Evolutionary conservation across 92 coral and sea anemone genomes (phyloP).

Genomic region (Porites cylindrica): DNA sequence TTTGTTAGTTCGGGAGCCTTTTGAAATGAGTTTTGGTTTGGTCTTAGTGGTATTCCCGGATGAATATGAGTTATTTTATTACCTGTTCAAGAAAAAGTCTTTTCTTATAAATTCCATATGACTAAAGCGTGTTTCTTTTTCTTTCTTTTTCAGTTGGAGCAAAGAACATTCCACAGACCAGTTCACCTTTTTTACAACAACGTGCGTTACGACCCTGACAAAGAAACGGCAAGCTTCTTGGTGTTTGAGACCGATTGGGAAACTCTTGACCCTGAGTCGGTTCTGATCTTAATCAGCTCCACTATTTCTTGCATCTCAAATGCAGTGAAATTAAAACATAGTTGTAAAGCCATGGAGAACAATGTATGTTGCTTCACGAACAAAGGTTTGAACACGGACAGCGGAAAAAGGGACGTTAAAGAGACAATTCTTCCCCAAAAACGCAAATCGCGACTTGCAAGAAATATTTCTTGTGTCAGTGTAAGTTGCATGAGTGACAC

Average conservation of each 20-base stretch:
- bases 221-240: constrained; percentile 44
- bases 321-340: constrained; percentile 16
- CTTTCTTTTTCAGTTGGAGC: constrained; percentile 14
- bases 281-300: constrained; percentile 25
- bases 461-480: constrained; percentile 16
- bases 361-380: neutral
- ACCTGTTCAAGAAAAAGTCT: neutral
- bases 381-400: neutral
- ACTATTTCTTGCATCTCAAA: constrained; percentile 10
- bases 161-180: constrained; percentile 44
- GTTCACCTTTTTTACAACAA: constrained; percentile 63
- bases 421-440: neutral
- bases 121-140: neutral
- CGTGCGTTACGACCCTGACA: constrained; percentile 47
- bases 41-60: neutral
- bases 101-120: too few relatives aligned
- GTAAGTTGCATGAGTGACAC: constrained; percentile 21
- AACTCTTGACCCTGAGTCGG: constrained; percentile 29
- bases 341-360: neutral
- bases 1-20: too few relatives aligned
- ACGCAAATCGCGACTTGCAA: constrained; percentile 21
- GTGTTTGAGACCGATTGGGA: constrained; percentile 62
- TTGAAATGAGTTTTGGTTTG: too few relatives aligned
- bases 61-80: neutral
- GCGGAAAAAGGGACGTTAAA: neutral